Percentiles rank a stretch among this genome's conserved stretches.
Evolutionary conservation across 2,113 vertebrate species (phyloP).

Genomic region (Nycticryphes semicollaris): DNA sequence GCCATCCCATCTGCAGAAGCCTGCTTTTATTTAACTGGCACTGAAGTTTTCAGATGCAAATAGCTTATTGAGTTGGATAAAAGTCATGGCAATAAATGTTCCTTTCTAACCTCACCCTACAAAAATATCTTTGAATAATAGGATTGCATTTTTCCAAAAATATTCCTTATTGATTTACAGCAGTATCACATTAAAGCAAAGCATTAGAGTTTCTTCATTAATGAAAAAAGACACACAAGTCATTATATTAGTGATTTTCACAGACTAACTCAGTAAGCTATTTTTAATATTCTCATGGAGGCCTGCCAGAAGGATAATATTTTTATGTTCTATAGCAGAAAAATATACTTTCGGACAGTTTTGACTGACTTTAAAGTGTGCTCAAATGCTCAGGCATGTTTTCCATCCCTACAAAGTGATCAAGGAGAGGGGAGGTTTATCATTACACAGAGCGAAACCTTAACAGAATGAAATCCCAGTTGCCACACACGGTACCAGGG

Average conservation of each 20-base stretch:
- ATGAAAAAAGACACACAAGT: slow-evolving; percentile 51
- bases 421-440: neutral
- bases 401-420: neutral
- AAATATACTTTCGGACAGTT: slow-evolving; percentile 42
- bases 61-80: slow-evolving; percentile 50
- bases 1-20: neutral
- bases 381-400: slow-evolving; percentile 5
- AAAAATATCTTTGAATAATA: slow-evolving; percentile 51
- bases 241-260: slow-evolving; percentile 48
- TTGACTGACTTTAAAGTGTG: slow-evolving; percentile 49
- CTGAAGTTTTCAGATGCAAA: slow-evolving; percentile 41
- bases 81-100: slow-evolving; percentile 41
- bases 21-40: neutral
- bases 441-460: neutral
- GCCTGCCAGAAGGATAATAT: slow-evolving; percentile 55
- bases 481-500: rapidly evolving
- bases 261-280: slow-evolving; percentile 57
- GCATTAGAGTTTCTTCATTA: slow-evolving; percentile 34
- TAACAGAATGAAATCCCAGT: neutral
- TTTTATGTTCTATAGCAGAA: slow-evolving; percentile 51
- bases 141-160: slow-evolving; percentile 32
- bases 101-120: slow-evolving; percentile 42
- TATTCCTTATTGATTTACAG: slow-evolving; percentile 52
- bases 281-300: slow-evolving; percentile 62
- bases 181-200: slow-evolving; percentile 41